Base-by-base conservation (phyloP, 2,113 vertebrate species). In the Bufo gargarizans region DNA sequence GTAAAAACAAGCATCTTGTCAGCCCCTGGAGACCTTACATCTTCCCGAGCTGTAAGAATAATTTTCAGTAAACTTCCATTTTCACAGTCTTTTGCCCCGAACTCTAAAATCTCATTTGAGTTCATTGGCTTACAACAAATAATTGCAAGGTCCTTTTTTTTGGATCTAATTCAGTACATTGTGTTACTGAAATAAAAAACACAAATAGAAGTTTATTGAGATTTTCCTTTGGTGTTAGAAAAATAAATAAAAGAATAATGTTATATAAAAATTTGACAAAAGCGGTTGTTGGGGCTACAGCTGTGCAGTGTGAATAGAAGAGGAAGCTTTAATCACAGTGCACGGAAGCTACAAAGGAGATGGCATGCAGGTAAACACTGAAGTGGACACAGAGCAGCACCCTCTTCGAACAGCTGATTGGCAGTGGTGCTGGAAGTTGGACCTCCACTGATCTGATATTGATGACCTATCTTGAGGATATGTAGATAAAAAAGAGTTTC, bases 71-170 rank as follows among this genome's bases (percentile, higher is more conserved):
- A 79, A 78, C 19, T 61, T 17, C 33, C 55, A 65, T 65, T 67
- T 63, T 79, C 49, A 55, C 85, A 53, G 22, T 86, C 47, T 78
- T 78, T 78, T 53, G 85, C 76, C 85, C 85, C 47, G 33, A 86
- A 86, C 85, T 65, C 59, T 78, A 86, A 65, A 86, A 78, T 86
- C 71, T 67, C 45, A 86, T 86, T 86, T 85, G 83, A 47, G 33
- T 33, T 74, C 20, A 53, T 74, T 67, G 59, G 12, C 9, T 77
- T 50, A 50, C 20, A 67, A 67, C 33, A 77, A 78, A 78, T 65
- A 86, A 55, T 78, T 43, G 58, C 67, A 55, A 43, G 17, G 45
- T 77, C 49, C 6, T 12, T 69, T 86, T 49, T 63, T 79, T 79
- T 78, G 47, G 76, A 43, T 12, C 16, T 63, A 45, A 33, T 86